A percentile compares a stretch with the other conserved stretches of the same genome.
Conservation (phyloP, 2,113 vertebrate genomes). For the Thunnus thynnus region DNA sequence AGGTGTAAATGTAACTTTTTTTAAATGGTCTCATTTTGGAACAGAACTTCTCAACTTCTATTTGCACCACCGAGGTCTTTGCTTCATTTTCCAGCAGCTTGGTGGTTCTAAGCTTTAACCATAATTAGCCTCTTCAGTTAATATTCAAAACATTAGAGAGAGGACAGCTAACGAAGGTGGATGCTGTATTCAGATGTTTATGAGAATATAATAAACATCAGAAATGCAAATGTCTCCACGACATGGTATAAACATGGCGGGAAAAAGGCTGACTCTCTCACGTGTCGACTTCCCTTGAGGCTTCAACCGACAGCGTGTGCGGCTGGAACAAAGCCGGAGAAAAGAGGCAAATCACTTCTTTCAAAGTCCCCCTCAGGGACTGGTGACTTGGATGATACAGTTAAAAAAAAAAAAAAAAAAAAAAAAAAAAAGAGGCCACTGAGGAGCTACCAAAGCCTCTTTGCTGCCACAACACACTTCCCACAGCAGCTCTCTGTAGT, state of each 20-base stretch:
- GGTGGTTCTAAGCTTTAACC: neutral
- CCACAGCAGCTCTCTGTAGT: slow-evolving; percentile 25
- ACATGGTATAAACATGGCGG: neutral
- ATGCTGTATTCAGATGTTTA: neutral
- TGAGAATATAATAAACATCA: slow-evolving; percentile 1
- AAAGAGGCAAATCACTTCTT: slow-evolving; percentile 57
- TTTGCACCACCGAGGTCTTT: neutral
- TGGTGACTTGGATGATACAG: slow-evolving; percentile 41
- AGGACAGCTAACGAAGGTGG: neutral
- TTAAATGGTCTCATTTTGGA: neutral
- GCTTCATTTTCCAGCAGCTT: neutral
- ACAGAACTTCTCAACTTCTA: neutral
- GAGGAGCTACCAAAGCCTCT: slow-evolving; percentile 45
- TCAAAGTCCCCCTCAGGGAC: slow-evolving; percentile 52
- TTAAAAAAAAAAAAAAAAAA: neutral
- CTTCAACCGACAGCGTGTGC: slow-evolving; percentile 10
- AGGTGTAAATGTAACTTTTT: slow-evolving; percentile 6
- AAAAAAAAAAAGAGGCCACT: slow-evolving; percentile 13
- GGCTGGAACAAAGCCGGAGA: slow-evolving; percentile 50
- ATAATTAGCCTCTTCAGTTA: neutral
- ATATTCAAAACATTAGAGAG: neutral
- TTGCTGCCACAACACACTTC: slow-evolving; percentile 49
- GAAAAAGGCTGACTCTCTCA: slow-evolving; percentile 24
- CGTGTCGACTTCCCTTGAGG: slow-evolving; percentile 35
- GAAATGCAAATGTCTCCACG: slow-evolving; percentile 8